Evolutionary conservation across 2,113 vertebrate genomes (phyloP).

Genomic region (Thymallus thymallus): DNA sequence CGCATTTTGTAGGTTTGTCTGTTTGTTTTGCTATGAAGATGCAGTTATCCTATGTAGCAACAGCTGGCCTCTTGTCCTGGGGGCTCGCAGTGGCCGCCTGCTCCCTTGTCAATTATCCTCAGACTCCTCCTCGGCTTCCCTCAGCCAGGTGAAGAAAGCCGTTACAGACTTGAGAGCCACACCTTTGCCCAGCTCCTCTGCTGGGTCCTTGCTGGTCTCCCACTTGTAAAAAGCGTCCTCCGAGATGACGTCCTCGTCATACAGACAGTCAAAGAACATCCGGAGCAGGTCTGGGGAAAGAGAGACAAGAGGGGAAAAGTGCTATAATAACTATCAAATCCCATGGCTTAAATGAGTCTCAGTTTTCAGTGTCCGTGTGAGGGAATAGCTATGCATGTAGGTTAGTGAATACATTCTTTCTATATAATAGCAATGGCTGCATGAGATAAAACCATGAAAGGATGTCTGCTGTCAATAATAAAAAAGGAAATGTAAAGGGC

Average conservation of each 20-base stretch:
- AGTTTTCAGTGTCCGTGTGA: no score
- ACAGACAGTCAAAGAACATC: conserved; percentile 99
- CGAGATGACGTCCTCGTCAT: conserved; percentile 96
- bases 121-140: conserved; percentile 97
- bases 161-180: conserved; percentile 95
- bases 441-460: no score
- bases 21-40: conserved; percentile 63
- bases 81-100: conserved; percentile 78
- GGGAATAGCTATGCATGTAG: no score
- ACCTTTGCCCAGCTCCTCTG: conserved; percentile 91
- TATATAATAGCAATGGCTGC: no score
- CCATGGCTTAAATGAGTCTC: no score
- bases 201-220: conserved; percentile 94
- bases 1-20: conserved; percentile 70
- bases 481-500: no score
- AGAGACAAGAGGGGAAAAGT: background rate
- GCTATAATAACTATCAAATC: background rate
- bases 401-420: no score
- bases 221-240: conserved; percentile 98
- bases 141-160: conserved; percentile 96
- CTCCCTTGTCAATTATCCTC: conserved; percentile 89
- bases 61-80: conserved; percentile 83
- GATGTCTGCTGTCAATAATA: no score
- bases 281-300: conserved; percentile 83
- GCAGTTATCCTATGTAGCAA: conserved; percentile 70